These are phyloP conservation scores for Drosophila mayaguana DNA, from an alignment of 2,888 invertebrate genomes.

Conservation along the genomic window DNA sequence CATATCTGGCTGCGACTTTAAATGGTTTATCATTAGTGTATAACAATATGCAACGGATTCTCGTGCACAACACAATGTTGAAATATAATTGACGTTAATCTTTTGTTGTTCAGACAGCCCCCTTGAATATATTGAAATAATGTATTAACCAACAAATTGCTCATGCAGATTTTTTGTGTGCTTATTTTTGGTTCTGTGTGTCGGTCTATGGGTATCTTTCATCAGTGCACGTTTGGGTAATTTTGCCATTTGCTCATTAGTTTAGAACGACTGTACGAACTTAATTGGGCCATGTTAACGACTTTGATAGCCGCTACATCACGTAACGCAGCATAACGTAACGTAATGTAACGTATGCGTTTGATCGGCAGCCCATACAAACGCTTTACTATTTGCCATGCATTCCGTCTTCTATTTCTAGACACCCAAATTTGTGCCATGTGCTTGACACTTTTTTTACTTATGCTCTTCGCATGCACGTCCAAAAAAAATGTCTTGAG, in stretches of 20 bases:
- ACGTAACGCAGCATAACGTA: slow-evolving; percentile 18
- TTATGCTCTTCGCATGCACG: slow-evolving; percentile 25
- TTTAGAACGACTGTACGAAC: slow-evolving; percentile 8
- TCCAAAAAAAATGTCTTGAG: slow-evolving; percentile 10
- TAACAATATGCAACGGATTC: slow-evolving; percentile 26
- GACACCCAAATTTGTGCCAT: slow-evolving; percentile 56
- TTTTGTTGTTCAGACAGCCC: slow-evolving; percentile 25
- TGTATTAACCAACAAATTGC: slow-evolving; percentile 39
- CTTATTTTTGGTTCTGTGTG: slow-evolving; percentile 10
- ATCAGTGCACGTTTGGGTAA: slow-evolving; percentile 17
- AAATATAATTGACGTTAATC: slow-evolving; percentile 49
- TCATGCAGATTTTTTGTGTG: slow-evolving; percentile 13
- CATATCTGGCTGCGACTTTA: slow-evolving; percentile 11
- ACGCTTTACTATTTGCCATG: slow-evolving; percentile 19
- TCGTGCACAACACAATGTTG: slow-evolving; percentile 23
- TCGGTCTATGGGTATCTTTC: slow-evolving; percentile 6
- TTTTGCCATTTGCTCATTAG: slow-evolving; percentile 28
- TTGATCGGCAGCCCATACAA: slow-evolving; percentile 4
- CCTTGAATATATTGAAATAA: slow-evolving; percentile 37
- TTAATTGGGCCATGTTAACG: slow-evolving; percentile 8
- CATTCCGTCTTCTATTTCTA: slow-evolving; percentile 59
- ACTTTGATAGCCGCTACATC: slow-evolving; percentile 48
- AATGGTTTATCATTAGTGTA: slow-evolving; percentile 31
- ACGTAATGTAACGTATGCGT: slow-evolving; percentile 43
- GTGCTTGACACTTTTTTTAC: slow-evolving; percentile 46